Evolutionary conservation across 2,797 vertebrate genomes (phyloP).

Genomic region (Prunella strophiata): DNA sequence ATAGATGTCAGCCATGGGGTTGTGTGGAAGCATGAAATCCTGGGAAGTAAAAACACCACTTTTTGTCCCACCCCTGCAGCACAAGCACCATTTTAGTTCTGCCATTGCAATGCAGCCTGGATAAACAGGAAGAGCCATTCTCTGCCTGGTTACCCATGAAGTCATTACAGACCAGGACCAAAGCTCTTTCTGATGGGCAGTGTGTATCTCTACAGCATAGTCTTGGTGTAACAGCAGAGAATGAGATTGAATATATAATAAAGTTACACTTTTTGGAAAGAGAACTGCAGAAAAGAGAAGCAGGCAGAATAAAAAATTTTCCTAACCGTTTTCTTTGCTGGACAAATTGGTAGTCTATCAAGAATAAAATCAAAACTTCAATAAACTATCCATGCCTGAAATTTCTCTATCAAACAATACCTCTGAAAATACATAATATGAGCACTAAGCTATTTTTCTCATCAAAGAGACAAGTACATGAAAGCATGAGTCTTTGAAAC

Average conservation of each 20-base stretch:
- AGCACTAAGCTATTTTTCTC: constrained; percentile 10
- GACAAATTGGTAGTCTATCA: not conserved
- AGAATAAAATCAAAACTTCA: constrained; percentile 54
- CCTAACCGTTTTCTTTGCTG: not conserved
- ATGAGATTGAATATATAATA: not conserved
- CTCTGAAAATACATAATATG: not conserved
- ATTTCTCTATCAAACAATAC: constrained; percentile 5
- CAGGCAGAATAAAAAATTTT: not conserved
- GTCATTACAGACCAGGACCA: not conserved
- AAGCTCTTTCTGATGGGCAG: not conserved
- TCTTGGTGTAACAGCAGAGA: not conserved
- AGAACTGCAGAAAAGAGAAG: not conserved
- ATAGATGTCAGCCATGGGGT: no score
- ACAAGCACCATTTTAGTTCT: rapidly evolving
- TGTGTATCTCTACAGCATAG: not conserved
- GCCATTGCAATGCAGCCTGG: not conserved
- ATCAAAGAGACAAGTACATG: constrained; percentile 27
- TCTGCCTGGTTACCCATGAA: not conserved
- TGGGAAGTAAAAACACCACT: not conserved
- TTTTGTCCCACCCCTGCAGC: not conserved
- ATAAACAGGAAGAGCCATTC: not conserved
- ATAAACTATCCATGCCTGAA: constrained; percentile 20
- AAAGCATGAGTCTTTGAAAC: not conserved
- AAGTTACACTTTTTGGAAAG: not conserved
- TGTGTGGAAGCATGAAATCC: not conserved